These are phyloP conservation scores for Galago senegalensis DNA, from an alignment of 2,797 vertebrate species.

Conservation along the genomic window DNA sequence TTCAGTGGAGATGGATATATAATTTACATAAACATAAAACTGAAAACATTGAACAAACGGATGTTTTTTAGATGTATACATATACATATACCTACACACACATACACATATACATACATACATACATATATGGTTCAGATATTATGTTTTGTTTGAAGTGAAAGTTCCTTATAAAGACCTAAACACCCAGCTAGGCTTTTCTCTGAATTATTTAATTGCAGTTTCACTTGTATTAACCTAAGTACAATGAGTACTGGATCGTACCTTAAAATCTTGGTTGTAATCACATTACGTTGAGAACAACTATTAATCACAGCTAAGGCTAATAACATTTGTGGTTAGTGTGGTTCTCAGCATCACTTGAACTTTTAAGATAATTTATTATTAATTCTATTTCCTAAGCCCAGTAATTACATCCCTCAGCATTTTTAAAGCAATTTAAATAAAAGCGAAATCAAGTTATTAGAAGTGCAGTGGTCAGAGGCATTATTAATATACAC, in stretches of 20 bases:
- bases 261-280: neutral
- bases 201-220: neutral
- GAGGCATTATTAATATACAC: neutral
- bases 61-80: neutral
- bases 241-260: neutral
- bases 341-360: neutral
- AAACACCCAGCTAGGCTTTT: neutral
- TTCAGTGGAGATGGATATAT: neutral
- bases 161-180: neutral
- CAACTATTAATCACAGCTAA: neutral
- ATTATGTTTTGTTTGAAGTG: neutral
- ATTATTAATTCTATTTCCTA: neutral
- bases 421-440: slow-evolving; percentile 14
- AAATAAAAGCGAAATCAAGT: neutral
- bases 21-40: neutral
- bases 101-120: too few species aligned
- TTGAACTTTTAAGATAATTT: slow-evolving; percentile 35
- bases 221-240: neutral
- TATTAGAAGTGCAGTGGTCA: neutral
- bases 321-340: neutral
- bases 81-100: too few species aligned
- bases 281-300: neutral
- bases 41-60: neutral
- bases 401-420: neutral
- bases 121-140: neutral